Conservation (phyloP, 2,113 vertebrate species). For the Cercopithecus mona region DNA sequence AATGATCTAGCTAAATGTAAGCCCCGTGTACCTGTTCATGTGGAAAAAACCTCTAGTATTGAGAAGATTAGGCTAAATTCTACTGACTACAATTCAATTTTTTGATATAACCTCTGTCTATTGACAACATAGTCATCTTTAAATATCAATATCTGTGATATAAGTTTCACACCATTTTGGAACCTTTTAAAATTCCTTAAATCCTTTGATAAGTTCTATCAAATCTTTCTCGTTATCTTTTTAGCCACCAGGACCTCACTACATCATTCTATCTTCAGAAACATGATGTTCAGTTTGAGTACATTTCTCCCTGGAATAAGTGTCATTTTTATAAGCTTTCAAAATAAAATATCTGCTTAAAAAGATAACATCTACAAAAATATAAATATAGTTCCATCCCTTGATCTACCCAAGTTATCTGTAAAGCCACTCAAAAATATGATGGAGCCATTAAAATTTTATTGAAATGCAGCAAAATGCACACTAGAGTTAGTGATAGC, state of each 20-base stretch:
- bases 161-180: neutral
- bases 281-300: neutral
- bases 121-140: neutral
- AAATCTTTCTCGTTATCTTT: conserved; percentile 19
- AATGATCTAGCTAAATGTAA: neutral
- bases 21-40: neutral
- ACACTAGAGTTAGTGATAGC: neutral
- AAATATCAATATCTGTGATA: conserved; percentile 42
- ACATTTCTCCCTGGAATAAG: neutral
- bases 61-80: neutral
- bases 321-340: neutral
- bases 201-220: conserved; percentile 37
- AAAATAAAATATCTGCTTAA: neutral
- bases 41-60: neutral
- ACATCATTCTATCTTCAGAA: neutral
- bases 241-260: neutral
- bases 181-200: conserved; percentile 52
- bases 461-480: neutral
- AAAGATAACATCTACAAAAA: neutral
- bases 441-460: neutral
- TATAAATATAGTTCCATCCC: neutral
- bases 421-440: neutral
- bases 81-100: neutral
- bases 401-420: neutral
- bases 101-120: conserved; percentile 6